Percentiles rank a stretch among this genome's conserved stretches.
phyloP scores from a whole-genome alignment of 2,888 invertebrate genomes.

The Muschampia staudingeri region DNA sequence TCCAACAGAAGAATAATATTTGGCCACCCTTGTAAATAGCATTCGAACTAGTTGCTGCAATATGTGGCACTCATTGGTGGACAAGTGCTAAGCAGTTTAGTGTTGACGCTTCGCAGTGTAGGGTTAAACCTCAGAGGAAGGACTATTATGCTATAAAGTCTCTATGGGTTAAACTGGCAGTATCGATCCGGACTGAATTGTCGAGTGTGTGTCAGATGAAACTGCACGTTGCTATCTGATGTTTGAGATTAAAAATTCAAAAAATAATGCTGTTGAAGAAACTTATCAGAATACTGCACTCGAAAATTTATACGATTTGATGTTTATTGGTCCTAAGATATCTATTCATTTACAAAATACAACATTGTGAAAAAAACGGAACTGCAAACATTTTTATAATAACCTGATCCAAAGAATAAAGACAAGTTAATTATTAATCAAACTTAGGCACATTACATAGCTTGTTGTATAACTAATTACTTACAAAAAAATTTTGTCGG shows the following conservation, averaged over 20 bases:
- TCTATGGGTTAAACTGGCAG: background rate
- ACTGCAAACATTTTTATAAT: background rate
- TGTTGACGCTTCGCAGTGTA: constrained; percentile 60
- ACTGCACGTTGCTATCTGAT: background rate
- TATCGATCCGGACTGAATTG: background rate
- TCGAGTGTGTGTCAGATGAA: background rate
- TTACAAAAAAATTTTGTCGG: too few species aligned
- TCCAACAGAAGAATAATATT: constrained; percentile 89
- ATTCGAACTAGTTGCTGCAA: constrained; percentile 86
- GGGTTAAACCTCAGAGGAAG: too few species aligned
- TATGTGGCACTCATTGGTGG: constrained; percentile 84
- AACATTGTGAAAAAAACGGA: background rate
- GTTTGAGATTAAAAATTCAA: background rate
- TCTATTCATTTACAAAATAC: background rate
- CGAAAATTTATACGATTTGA: background rate
- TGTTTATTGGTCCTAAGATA: background rate
- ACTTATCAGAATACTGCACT: background rate
- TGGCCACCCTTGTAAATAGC: constrained; percentile 90
- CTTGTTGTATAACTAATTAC: too few species aligned
- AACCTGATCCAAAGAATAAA: too few species aligned
- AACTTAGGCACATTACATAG: too few species aligned
- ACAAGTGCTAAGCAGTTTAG: constrained; percentile 79
- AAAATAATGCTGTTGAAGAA: background rate
- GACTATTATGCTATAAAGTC: too few species aligned
- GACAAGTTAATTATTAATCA: background rate